Base-by-base conservation (phyloP, 2,113 vertebrate species). In the Ptilorrhoa leucosticta region DNA sequence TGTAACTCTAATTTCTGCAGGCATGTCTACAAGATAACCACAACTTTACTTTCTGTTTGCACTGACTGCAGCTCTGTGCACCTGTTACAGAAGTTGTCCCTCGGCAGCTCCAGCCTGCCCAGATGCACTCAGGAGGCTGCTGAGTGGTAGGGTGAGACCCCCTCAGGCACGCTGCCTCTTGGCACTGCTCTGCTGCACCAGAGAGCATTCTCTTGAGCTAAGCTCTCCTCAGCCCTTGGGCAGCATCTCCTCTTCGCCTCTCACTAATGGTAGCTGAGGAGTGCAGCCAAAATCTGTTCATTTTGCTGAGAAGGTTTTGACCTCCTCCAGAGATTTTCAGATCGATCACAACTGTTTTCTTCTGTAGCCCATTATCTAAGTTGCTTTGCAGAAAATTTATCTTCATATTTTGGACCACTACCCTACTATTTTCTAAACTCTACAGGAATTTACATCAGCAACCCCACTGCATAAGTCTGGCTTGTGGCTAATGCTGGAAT, bases 41-140 rank as follows among this genome's bases (percentile, higher is more conserved):
- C 27, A 40, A 11, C 9, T 60, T 45, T 10, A 8, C 21, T 11
- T 22, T 45, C 21, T 47, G 11, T 11, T 35, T 40, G 63, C 2
- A 1, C 11, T 42, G 79, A 1, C 15, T 26, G 35, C 51, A 80
- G 39, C 16, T 69, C 10, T 37, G 20, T 33, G 48, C 11, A 12
- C 8, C 18, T 37, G 5, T 11, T 10, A 2, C 9, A n/a, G 68
- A 65, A 2, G 10, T 22, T 9, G 16, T 3, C 39, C 13, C 8
- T 30, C 66, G 21, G 71, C 72, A 58, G 45, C 40, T 77, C 54
- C 54, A 54, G 35, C 44, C 53, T 4, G 7, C 42, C 63, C 35
- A 10, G 30, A 4, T 0, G 0, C 6, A 2, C 14, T 50, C 37
- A 7, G 53, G 15, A 37, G 3, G 5, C 16, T 7, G 8, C 39